phyloP scores from a whole-genome alignment of 2,797 vertebrate species.

The Crocidura indochinensis region DNA sequence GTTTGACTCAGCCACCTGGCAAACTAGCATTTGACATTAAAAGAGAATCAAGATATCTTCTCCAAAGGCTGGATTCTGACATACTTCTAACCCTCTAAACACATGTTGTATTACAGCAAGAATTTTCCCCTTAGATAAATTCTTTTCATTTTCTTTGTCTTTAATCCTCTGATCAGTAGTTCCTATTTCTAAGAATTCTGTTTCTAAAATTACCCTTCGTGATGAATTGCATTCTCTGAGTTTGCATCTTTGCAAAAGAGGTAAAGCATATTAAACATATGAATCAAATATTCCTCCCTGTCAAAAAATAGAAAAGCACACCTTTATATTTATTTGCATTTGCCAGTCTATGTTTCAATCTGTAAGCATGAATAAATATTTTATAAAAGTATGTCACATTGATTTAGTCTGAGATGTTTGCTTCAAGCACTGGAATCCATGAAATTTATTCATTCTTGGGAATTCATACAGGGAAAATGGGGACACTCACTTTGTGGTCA shows the following conservation, averaged over 20 bases:
- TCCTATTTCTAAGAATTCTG: constrained; percentile 63
- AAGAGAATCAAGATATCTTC: not conserved
- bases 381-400: constrained; percentile 64
- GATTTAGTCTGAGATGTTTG: not conserved
- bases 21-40: not conserved
- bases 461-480: constrained; percentile 21
- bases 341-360: constrained; percentile 74
- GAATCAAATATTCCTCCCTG: constrained; percentile 82
- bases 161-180: constrained; percentile 43
- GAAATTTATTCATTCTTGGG: not conserved
- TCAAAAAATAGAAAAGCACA: constrained; percentile 76
- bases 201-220: constrained; percentile 57
- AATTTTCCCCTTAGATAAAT: not conserved
- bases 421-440: not conserved
- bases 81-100: not conserved
- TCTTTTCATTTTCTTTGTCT: not conserved
- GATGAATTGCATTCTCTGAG: constrained; percentile 66
- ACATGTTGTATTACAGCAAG: not conserved
- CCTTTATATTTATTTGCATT: constrained; percentile 83
- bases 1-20: not conserved
- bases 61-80: not conserved
- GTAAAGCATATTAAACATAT: constrained; percentile 80
- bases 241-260: constrained; percentile 60
- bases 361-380: constrained; percentile 61
- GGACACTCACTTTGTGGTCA: not conserved